Base-by-base conservation (phyloP, 1,140 invertebrate genomes). In the Eumeta japonica region DNA sequence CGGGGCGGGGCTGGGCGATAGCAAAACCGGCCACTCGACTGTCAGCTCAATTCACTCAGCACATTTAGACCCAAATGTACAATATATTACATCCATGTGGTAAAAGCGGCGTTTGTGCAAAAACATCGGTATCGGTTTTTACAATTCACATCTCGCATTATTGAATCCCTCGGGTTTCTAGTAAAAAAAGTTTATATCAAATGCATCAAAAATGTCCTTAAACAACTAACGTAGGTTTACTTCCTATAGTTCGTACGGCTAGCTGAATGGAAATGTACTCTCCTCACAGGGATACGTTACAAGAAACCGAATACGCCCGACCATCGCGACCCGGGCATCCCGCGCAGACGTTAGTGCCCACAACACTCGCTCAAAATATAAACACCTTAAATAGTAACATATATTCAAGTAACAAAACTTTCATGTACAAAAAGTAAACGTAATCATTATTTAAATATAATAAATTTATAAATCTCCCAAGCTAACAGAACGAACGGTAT, bases 141-240 rank as follows among this genome's bases (percentile, higher is more conserved):
- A 71, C 60, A 64, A 53, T 58, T 62, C 68, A 67, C 61, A 55
- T 64, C 46, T 55, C 53, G 51, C 54, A 52, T 63, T 60, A 56
- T 60, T 60, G 49, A 56, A 55, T 56, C 54, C 49, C 48, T 53
- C 49, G 58, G 63, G 57, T 70, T 62, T 57, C 65, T 74, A 74
- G 70, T 72, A 74, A 74, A 74, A 74, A 74, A 71, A 68, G 65
- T 74, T 70, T 60, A 68, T 74, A 74, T 70, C 70, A 74, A 74
- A 74, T 72, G 70, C 70, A 72, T 72, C 65, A 68, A 71, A 74
- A 74, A 74, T 70, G 61, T 72, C 64, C 70, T 74, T 72, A 72
- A 53, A 71, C 62, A 64, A 66, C 70, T 74, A 74, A 72, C 62
- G 57, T 67, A 66, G 58, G 28, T 30, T 67, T 65, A 61, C 55